Conservation (phyloP, 2,113 vertebrate species). For the Platysteira castanea region DNA sequence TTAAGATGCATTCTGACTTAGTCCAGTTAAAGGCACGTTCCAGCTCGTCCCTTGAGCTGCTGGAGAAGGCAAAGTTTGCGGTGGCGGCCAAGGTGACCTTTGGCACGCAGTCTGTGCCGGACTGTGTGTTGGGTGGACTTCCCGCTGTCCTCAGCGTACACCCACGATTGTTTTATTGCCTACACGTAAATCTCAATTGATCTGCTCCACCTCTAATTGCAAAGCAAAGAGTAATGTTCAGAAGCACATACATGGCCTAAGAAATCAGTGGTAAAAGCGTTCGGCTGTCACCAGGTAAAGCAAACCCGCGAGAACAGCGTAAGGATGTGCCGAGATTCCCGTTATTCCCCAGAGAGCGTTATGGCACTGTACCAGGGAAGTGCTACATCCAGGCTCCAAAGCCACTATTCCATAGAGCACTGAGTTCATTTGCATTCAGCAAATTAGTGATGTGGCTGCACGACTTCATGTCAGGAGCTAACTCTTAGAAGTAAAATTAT, state of each 20-base stretch:
- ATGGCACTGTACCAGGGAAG: fast-evolving
- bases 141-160: fast-evolving
- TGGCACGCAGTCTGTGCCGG: fast-evolving
- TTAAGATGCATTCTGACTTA: neutral
- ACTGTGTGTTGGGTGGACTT: neutral
- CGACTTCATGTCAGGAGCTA: neutral
- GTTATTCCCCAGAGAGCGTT: fast-evolving
- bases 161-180: fast-evolving
- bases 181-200: fast-evolving
- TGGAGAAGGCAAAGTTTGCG: neutral
- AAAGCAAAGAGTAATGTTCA: neutral
- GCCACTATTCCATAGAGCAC: fast-evolving
- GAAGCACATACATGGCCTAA: fast-evolving
- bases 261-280: fast-evolving
- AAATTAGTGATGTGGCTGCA: too few species aligned
- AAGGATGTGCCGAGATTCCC: fast-evolving
- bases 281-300: fast-evolving
- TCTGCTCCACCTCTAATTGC: neutral
- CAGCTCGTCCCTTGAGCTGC: too few species aligned
- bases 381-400: neutral
- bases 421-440: neutral
- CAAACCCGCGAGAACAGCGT: fast-evolving
- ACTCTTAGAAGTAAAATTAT: neutral
- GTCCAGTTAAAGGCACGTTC: neutral
- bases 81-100: neutral